Evolutionary conservation across 2,888 invertebrate genomes (phyloP).

Genomic region (Eilema griseolum): DNA sequence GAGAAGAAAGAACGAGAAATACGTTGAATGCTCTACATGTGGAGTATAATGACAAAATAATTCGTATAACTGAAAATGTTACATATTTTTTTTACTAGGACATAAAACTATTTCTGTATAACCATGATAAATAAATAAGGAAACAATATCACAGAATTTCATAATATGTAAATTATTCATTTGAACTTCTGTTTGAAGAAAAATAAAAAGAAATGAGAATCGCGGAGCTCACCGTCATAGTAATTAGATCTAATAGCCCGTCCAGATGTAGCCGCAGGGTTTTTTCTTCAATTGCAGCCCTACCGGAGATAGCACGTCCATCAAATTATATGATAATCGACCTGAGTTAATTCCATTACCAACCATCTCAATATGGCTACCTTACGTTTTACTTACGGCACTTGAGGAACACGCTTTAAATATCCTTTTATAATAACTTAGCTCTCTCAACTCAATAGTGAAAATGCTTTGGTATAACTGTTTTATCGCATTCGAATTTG

Average conservation of each 20-base stretch:
- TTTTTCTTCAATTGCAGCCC: conserved; percentile 60
- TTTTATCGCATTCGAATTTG: too few relatives aligned
- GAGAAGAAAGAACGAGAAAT: too few relatives aligned
- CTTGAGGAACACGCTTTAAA: conserved; percentile 27
- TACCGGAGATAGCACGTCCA: conserved; percentile 64
- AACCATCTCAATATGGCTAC: conserved; percentile 54
- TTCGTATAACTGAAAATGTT: too few relatives aligned
- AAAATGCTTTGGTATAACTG: neutral
- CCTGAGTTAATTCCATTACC: conserved; percentile 66
- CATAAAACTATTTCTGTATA: neutral
- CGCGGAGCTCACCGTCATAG: conserved; percentile 57
- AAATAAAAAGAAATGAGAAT: conserved; percentile 51
- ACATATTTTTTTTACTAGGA: too few relatives aligned
- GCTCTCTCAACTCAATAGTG: neutral
- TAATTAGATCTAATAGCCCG: conserved; percentile 68
- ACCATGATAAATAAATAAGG: neutral
- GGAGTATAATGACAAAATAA: too few relatives aligned
- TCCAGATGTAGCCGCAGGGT: conserved; percentile 57
- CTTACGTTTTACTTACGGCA: conserved; percentile 20
- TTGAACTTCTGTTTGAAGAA: conserved; percentile 35
- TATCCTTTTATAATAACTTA: neutral
- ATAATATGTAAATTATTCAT: too few relatives aligned
- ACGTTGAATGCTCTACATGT: too few relatives aligned
- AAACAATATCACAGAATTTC: conserved; percentile 17
- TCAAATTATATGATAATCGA: conserved; percentile 73